Conservation (phyloP, 1,140 invertebrate genomes). For the Lordiphosa mommai region DNA sequence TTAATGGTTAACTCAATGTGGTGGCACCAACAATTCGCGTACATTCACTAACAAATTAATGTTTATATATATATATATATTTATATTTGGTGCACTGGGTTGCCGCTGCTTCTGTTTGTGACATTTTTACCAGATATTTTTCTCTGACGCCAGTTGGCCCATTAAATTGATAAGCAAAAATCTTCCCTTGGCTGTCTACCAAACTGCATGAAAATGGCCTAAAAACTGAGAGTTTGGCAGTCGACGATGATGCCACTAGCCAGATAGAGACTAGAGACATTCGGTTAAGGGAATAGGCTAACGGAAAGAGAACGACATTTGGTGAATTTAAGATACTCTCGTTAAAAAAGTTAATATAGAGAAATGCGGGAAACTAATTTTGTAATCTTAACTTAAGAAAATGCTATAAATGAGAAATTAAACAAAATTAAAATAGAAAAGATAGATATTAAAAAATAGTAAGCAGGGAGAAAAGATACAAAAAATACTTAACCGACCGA, state of each 20-base stretch:
- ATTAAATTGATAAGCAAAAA: constrained; percentile 73
- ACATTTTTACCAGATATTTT: constrained; percentile 47
- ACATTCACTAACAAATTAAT: constrained; percentile 18
- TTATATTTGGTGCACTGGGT: too few species aligned
- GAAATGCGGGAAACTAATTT: not conserved
- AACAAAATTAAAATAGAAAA: too few species aligned
- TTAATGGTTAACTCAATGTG: constrained; percentile 59
- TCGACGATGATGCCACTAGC: constrained; percentile 1
- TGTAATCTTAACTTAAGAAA: too few species aligned
- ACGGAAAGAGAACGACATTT: not conserved
- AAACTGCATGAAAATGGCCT: constrained; percentile 8
- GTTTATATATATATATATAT: too few species aligned
- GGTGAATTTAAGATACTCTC: not conserved
- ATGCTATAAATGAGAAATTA: too few species aligned
- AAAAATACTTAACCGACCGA: too few species aligned
- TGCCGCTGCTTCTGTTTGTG: constrained; percentile 53
- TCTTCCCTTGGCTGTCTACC: constrained; percentile 2
- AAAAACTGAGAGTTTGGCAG: constrained; percentile 1
- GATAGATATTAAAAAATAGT: too few species aligned
- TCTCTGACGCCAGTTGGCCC: constrained; percentile 63
- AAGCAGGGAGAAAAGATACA: too few species aligned
- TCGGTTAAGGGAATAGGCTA: not conserved
- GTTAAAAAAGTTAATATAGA: not conserved
- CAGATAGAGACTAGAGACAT: not conserved
- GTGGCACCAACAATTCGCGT: constrained; percentile 2